Evolutionary conservation across 2,797 vertebrate genomes (phyloP), one percentile per base, ranked within the genome.

Genomic region (Lemur catta): DNA sequence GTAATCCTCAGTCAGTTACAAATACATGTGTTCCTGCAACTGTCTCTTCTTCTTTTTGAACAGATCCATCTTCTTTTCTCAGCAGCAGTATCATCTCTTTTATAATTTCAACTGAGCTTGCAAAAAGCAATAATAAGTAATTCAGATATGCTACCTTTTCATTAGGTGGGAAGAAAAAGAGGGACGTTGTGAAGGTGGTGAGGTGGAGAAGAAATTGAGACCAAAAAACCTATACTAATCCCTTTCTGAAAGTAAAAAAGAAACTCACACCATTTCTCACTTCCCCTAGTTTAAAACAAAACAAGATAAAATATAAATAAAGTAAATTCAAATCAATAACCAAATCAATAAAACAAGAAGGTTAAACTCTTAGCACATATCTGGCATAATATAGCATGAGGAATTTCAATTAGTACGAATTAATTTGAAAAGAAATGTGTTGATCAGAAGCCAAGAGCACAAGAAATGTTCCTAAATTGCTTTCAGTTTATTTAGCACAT

Each of bases 91-190:
- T 85, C 61, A 50, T 93, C 82, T 80, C 28, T 46, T 96, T 87
- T 74, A 67, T 79, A 85, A 87, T 84, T 96, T 93, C 61, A 86
- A 57, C 89, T 87, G 89, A 95, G 71, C 92, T 94, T 93, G 93
- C 79, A 93, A 84, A 95, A 96, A 95, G 18, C 46, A 74, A 35
- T 17, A 43, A 71, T 71, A 50, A 92, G 72, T 71, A 80, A 90
- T 95, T 94, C 86, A 84, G 59, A 89, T 69, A 57, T 28, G 43
- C 48, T 59, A n/a, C n/a, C 43, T 65, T 93, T 94, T 89, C 24
- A 33, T 80, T 84, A 41, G 14, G 30, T 67, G 41, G 20, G 11
- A 41, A 79, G n/a, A 38, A 26, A 71, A 17, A 50, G 75, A 82
- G 50, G 52, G 65, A 22, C 22, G 17, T 84, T 87, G 69, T 89